Base-by-base conservation (phyloP, 1,140 invertebrate genomes). In the Aphis gossypii region DNA sequence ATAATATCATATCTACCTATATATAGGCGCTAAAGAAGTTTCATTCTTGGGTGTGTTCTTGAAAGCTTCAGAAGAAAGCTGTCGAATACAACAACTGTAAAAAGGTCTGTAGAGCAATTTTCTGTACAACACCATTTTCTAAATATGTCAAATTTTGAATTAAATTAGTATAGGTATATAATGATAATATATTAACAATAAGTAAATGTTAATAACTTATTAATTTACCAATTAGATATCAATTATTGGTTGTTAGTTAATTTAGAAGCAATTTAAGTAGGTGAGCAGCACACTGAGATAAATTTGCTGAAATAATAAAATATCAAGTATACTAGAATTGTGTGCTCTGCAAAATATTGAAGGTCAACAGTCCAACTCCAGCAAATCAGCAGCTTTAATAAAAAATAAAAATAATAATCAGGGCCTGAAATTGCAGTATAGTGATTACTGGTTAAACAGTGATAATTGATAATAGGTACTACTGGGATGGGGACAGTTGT, bases 1-100 rank as follows among this genome's bases (percentile, higher is more conserved):
- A 76, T 76, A n/a, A 76, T 76, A 76, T 76, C 30, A 51, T 90
- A 84, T 9, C 35, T 93, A 93, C 92, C 82, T 93, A 93, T 51
- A 93, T 25, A 93, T 86, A n/a, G 92, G 92, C 11, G 48, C 7
- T 41, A 54, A 14, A 54, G 46, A 86, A 38, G 11, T 14, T 38
- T 82, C 23, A 11, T 84, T 86, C 25, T 93, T 83, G 25, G 35
- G 38, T 30, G 44, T 56, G 30, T 56, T 44, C 41, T 86, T 93
- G 11, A 93, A 56, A 5, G 48, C 82, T 93, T 93, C 48, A 14
- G 92, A 93, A 25, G 35, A 51, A 25, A 93, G n/a, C 35, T 82
- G 35, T 56, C 48, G 92, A 30, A 86, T 41, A 86, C 82, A 83
- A 51, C 35, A 60, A 30, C 41, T 86, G 35, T 83, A 84, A 18